Evolutionary conservation across 2,888 invertebrate genomes (phyloP).

Genomic region (Atethmia centrago): DNA sequence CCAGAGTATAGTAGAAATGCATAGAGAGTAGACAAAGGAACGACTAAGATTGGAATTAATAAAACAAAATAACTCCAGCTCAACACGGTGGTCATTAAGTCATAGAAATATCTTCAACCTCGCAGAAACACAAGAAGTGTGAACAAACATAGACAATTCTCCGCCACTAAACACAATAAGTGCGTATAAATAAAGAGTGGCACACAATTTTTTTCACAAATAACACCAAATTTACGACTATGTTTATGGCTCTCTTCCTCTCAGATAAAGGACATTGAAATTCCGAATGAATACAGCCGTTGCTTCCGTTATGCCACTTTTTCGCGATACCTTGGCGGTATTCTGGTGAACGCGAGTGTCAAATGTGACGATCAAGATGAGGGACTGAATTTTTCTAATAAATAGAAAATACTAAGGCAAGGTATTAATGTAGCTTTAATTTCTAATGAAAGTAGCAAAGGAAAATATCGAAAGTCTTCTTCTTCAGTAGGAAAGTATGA

Average conservation of each 20-base stretch:
- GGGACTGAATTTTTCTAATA: not conserved
- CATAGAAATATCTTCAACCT: not conserved
- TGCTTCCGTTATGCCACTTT: constrained; percentile 69
- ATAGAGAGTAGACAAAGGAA: not conserved
- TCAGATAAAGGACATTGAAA: constrained; percentile 86
- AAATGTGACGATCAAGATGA: constrained; percentile 11
- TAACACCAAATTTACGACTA: constrained; percentile 85
- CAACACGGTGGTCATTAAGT: not conserved
- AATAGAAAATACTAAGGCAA: not conserved
- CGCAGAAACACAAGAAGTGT: not conserved
- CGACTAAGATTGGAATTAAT: not conserved
- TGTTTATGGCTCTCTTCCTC: constrained; percentile 83
- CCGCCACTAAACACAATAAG: constrained; percentile 62
- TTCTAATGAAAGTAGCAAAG: not conserved
- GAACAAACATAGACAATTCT: constrained; percentile 37
- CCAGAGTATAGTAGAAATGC: not conserved
- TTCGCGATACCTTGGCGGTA: constrained; percentile 68
- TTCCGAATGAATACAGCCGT: constrained; percentile 80
- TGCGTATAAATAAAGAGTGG: constrained; percentile 65
- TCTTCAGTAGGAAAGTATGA: too few relatives aligned
- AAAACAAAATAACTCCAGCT: not conserved
- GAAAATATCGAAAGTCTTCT: too few relatives aligned
- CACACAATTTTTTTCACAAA: constrained; percentile 77
- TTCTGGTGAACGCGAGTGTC: constrained; percentile 56
- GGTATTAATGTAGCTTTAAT: too few relatives aligned